These are phyloP conservation scores for Engystomops pustulosus DNA, from an alignment of 2,113 vertebrate genomes.

Conservation along the genomic window DNA sequence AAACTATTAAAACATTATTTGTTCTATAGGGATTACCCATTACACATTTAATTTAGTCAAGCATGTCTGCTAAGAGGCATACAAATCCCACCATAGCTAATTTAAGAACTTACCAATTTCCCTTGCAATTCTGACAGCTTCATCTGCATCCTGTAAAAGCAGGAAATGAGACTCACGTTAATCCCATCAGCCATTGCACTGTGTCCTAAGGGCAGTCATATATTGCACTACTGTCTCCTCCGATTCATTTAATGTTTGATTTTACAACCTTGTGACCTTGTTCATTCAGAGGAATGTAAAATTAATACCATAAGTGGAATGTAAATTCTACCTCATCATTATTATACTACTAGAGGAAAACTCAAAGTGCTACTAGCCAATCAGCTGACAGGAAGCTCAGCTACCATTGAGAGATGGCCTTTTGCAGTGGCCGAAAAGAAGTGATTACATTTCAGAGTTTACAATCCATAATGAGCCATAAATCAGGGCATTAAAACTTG, in stretches of 20 bases:
- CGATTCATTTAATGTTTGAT: slow-evolving; percentile 83
- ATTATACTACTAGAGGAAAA: slow-evolving; percentile 70
- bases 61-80: slow-evolving; percentile 75
- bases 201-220: slow-evolving; percentile 80
- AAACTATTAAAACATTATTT: slow-evolving; percentile 74
- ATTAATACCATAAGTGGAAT: slow-evolving; percentile 86
- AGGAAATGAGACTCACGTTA: slow-evolving; percentile 81
- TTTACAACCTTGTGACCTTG: slow-evolving; percentile 84
- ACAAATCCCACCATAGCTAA: slow-evolving; percentile 77
- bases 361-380: slow-evolving; percentile 71
- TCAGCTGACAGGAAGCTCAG: slow-evolving; percentile 75
- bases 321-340: slow-evolving; percentile 79
- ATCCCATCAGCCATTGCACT: slow-evolving; percentile 80
- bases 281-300: slow-evolving; percentile 82
- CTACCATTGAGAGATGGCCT: slow-evolving; percentile 70
- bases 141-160: slow-evolving; percentile 89
- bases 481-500: slow-evolving; percentile 76
- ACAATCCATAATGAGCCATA: slow-evolving; percentile 76
- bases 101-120: slow-evolving; percentile 92
- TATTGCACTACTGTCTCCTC: slow-evolving; percentile 83
- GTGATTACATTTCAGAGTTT: slow-evolving; percentile 77
- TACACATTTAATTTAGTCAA: slow-evolving; percentile 77
- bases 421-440: slow-evolving; percentile 76
- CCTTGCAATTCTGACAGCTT: slow-evolving; percentile 93
- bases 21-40: slow-evolving; percentile 74